A percentile compares a stretch with the other conserved stretches of the same genome.
phyloP scores from a whole-genome alignment of 2,113 vertebrate genomes.

The Microcebus jonahi region DNA sequence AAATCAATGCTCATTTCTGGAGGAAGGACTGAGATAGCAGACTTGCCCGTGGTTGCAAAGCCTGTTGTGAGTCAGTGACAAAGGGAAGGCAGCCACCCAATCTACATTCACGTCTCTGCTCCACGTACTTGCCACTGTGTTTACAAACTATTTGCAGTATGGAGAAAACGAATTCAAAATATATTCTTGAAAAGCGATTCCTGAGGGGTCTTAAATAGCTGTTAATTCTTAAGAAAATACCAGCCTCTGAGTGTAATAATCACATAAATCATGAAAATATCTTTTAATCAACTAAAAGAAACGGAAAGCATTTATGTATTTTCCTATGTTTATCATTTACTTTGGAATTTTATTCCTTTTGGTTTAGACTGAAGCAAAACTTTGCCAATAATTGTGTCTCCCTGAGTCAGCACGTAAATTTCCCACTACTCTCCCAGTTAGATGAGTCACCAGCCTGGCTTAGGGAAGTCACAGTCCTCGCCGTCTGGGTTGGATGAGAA shows the following conservation, averaged over 20 bases:
- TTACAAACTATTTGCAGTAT: not conserved
- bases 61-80: not conserved
- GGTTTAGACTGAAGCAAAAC: not conserved
- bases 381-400: not conserved
- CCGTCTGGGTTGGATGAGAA: conserved; percentile 50
- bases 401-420: conserved; percentile 78
- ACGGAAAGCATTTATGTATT: not conserved
- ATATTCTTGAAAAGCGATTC: not conserved
- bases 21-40: not conserved
- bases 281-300: conserved; percentile 22
- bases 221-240: conserved; percentile 22
- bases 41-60: not conserved
- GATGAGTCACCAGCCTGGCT: conserved; percentile 66
- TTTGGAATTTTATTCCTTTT: not conserved
- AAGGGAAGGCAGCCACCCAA: not conserved
- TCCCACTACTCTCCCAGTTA: not conserved
- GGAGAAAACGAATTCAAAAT: not conserved
- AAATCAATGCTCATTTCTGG: not conserved
- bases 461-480: conserved; percentile 59
- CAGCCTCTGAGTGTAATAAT: not conserved
- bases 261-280: not conserved
- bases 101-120: not conserved
- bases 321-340: conserved; percentile 4
- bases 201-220: not conserved
- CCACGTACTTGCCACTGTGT: not conserved